Percentiles rank a stretch among this genome's conserved stretches.
Evolutionary conservation across 2,113 vertebrate species (phyloP).

Genomic region (Zingel zingel): DNA sequence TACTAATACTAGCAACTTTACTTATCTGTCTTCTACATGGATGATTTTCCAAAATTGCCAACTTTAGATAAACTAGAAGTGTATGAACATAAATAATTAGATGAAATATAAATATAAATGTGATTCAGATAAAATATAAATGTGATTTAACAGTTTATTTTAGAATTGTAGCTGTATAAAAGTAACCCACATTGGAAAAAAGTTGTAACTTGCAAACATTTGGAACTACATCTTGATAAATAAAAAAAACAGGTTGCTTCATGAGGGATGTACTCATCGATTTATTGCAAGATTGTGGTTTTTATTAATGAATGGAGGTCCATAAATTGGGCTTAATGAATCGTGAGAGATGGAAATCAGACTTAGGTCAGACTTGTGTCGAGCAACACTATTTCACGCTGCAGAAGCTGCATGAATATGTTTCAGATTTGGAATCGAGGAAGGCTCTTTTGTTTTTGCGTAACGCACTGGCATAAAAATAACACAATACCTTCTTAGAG

Average conservation of each 20-base stretch:
- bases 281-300: background rate
- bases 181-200: background rate
- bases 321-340: background rate
- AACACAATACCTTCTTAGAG: background rate
- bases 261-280: background rate
- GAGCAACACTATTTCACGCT: background rate
- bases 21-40: background rate
- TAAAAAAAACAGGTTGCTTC: constrained; percentile 7
- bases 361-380: background rate
- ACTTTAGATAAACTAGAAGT: background rate
- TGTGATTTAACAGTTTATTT: background rate
- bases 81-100: background rate
- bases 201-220: background rate
- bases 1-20: background rate
- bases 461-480: background rate
- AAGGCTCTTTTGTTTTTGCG: background rate
- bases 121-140: background rate
- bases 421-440: background rate
- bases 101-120: background rate
- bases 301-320: background rate
- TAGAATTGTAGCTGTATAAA: background rate
- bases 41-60: background rate
- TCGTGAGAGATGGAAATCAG: background rate
- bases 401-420: background rate
- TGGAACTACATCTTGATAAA: background rate